These are phyloP conservation scores for Sphaeridia pumilis DNA, from an alignment of 2,888 invertebrate genomes.

Conservation along the genomic window DNA sequence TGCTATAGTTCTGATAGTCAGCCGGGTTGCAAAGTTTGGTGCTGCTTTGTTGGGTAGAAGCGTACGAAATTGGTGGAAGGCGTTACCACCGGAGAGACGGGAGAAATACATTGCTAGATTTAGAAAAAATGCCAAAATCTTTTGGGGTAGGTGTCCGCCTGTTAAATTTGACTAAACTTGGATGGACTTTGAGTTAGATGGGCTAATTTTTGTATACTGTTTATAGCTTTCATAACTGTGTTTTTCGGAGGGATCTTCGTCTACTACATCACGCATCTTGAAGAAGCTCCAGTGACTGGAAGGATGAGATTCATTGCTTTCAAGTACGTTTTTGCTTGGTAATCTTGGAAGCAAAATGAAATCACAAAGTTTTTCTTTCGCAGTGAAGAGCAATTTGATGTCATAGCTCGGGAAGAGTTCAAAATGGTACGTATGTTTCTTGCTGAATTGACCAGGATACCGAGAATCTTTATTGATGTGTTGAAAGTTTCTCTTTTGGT, in stretches of 20 bases:
- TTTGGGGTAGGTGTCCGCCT: conserved; percentile 19
- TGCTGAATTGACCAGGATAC: not conserved
- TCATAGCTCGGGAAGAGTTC: conserved; percentile 25
- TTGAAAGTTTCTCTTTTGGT: not conserved
- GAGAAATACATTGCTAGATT: conserved; percentile 27
- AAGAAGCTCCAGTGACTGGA: conserved; percentile 45
- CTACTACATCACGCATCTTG: conserved; percentile 42
- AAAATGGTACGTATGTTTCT: conserved; percentile 16
- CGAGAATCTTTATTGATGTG: not conserved
- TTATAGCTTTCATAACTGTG: conserved; percentile 13
- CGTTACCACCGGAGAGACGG: conserved; percentile 39
- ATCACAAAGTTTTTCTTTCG: not conserved
- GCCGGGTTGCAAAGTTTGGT: conserved; percentile 36
- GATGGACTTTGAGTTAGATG: not conserved
- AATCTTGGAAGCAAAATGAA: conserved; percentile 37
- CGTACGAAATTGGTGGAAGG: conserved; percentile 43
- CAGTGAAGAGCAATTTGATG: conserved; percentile 25
- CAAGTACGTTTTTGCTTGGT: conserved; percentile 41
- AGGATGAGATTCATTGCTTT: conserved; percentile 46
- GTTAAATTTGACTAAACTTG: not conserved
- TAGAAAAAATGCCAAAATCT: conserved; percentile 20
- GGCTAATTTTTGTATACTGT: conserved; percentile 2
- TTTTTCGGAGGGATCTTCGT: conserved; percentile 16
- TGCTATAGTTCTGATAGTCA: conserved; percentile 20
- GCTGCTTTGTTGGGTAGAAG: conserved; percentile 40